Conservation (phyloP, 2,888 invertebrate genomes). For the Ctena decussata region DNA sequence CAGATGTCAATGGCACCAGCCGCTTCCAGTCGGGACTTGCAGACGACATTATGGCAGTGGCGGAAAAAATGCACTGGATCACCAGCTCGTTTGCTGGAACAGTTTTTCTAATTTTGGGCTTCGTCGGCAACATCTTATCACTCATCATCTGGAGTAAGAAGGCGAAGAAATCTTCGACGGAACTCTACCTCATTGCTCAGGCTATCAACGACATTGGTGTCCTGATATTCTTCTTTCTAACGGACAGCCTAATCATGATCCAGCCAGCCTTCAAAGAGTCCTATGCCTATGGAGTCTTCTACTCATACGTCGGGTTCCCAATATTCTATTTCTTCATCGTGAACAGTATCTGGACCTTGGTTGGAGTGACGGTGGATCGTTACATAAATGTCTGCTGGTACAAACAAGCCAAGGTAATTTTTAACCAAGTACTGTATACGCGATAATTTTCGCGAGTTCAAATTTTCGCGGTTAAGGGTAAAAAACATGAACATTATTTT, state of each 20-base stretch:
- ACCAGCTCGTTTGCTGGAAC: conserved; percentile 70
- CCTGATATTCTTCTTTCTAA: conserved; percentile 71
- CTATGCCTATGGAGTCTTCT: conserved; percentile 70
- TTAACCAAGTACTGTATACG: too few species aligned
- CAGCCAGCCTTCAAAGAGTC: conserved; percentile 57
- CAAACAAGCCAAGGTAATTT: conserved; percentile 73
- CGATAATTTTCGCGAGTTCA: too few species aligned
- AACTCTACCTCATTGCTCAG: conserved; percentile 72
- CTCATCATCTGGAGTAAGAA: conserved; percentile 72
- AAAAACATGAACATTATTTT: too few species aligned
- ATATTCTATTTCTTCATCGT: conserved; percentile 77
- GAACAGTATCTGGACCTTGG: conserved; percentile 80
- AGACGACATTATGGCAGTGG: conserved; percentile 61
- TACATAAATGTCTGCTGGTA: conserved; percentile 81
- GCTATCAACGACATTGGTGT: conserved; percentile 72
- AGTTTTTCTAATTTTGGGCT: conserved; percentile 71
- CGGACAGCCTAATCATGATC: conserved; percentile 65
- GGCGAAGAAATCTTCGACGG: conserved; percentile 71
- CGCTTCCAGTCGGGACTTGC: not conserved
- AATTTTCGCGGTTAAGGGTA: too few species aligned
- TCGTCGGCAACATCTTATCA: conserved; percentile 77
- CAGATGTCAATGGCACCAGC: not conserved
- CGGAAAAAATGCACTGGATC: conserved; percentile 71
- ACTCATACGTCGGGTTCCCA: conserved; percentile 76
- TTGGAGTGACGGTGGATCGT: conserved; percentile 81